phyloP scores from a whole-genome alignment of 2,888 invertebrate genomes.

The Timema podura region DNA sequence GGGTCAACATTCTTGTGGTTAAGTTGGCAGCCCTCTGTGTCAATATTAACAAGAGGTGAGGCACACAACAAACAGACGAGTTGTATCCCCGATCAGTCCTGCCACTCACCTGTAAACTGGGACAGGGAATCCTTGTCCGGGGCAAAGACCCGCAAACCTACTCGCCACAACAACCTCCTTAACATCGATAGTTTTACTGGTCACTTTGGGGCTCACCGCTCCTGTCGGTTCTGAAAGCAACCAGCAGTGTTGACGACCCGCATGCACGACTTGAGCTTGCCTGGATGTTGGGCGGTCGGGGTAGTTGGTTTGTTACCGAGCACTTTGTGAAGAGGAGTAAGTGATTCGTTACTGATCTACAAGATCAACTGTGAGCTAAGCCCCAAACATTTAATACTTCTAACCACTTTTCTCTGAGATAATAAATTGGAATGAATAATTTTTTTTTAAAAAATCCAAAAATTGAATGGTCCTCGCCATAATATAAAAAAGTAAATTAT shows the following conservation, averaged over 20 bases:
- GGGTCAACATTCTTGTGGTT: too few species aligned
- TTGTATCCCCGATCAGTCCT: slow-evolving; percentile 24
- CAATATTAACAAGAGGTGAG: background rate
- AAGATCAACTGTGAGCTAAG: too few species aligned
- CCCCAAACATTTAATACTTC: too few species aligned
- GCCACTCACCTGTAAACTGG: slow-evolving; percentile 50
- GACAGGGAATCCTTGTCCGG: slow-evolving; percentile 55
- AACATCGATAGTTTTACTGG: slow-evolving; percentile 37
- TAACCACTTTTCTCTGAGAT: background rate
- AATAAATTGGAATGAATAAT: background rate
- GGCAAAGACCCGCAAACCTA: slow-evolving; percentile 52
- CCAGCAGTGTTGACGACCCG: background rate
- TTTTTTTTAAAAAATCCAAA: background rate
- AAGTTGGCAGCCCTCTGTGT: background rate
- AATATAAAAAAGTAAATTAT: background rate
- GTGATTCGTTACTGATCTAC: background rate
- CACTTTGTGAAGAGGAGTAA: background rate
- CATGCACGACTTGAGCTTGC: slow-evolving; percentile 31
- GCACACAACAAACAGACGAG: slow-evolving; percentile 37
- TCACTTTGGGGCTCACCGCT: slow-evolving; percentile 37
- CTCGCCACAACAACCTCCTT: slow-evolving; percentile 34
- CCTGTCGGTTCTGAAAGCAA: slow-evolving; percentile 38
- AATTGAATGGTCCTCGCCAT: background rate
- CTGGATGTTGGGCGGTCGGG: background rate
- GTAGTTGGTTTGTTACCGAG: background rate